Evolutionary conservation across 2,797 vertebrate genomes (phyloP), one percentile per base, ranked within the genome.

Genomic region (Callimico goeldii): DNA sequence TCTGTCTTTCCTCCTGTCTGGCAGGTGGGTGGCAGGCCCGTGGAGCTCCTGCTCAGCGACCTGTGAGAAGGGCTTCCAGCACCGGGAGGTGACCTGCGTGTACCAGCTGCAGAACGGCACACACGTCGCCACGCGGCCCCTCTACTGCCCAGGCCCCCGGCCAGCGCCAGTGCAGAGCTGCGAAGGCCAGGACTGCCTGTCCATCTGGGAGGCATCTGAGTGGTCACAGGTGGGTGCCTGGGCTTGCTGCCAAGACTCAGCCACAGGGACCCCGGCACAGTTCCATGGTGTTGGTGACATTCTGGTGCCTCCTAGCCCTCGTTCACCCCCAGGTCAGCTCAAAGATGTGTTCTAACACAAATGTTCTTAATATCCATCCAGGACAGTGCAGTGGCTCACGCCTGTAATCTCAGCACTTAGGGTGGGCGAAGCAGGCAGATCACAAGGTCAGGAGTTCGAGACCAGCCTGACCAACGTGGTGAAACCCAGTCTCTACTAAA

Each of bases 181-280:
- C 3, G 99, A 99, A 97, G 99, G 99, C 13, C 99, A 99, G 39
- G 99, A 99, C 97, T 99, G 99, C 97, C 99, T 99, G 84, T 99
- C 99, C 5, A 98, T 99, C 95, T 99, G 99, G 99, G 99, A 99
- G 96, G 99, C 99, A 0, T 99, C 99, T 0, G 99, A 99, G 98
- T 99, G 99, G 99, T 99, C 99, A 91, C 99, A 99, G 99, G 99
- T 99, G 97, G 83, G 98, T 98, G 5, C 7, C 26, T 6, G 64
- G n/a, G n/a, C 55, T 43, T 11, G 28, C 39, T 0, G 1, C 33
- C 15, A 7, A 33, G 17, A 24, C 80, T 72, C 48, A 17, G 61
- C 77, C 33, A 14, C 26, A n/a, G 83, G 55, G 30, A 48, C 75
- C 28, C 12, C 48, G 14, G 1, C 11, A 5, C 0, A 17, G 26